Base-by-base conservation (phyloP, 1,140 invertebrate genomes). In the Neodiprion lecontei region DNA sequence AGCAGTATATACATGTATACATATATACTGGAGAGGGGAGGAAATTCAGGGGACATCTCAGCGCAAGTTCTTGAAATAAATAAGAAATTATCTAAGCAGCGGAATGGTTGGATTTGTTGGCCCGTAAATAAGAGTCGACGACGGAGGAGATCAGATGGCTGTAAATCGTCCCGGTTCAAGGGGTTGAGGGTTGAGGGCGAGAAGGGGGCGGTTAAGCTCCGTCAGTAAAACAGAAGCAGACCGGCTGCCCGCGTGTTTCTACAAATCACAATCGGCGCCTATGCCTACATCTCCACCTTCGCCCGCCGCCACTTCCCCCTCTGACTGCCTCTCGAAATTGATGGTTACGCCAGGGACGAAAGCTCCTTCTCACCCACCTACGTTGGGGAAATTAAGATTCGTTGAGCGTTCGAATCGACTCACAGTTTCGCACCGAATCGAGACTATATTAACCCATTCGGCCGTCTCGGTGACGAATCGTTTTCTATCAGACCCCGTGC, bases 341-440 rank as follows among this genome's bases (percentile, higher is more conserved):
- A 87, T 0, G 86, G 87, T 11, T 93, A 90, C 78, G 89, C 89
- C 68, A 89, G 91, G 12, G 91, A 92, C 71, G 88, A 90, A 80
- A 88, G 28, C 28, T 40, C 28, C 28, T 40, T 40, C 28, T 40
- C 28, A 5, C 28, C 28, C 28, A 40, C 28, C 28, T 40, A 40
- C 28, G 28, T 40, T 40, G 28, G 28, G 28, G 28, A 40, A 40
- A 40, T 12, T 61, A 61, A 61, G n/a, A 61, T 14, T 61, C 53
- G 4, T 61, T 17, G n/a, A 14, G 3, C 28, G 28, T 40, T 14
- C 11, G 53, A 8, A 14, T 61, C 28, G 28, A 40, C 28, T 40
- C 28, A 40, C 28, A 40, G 28, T 40, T 40, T 40, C 28, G 28
- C 28, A 40, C 28, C 1, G 28, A 5, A 40, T 40, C 28, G 28